Base-by-base conservation (phyloP, 2,888 invertebrate genomes). In the Thyatira batis region DNA sequence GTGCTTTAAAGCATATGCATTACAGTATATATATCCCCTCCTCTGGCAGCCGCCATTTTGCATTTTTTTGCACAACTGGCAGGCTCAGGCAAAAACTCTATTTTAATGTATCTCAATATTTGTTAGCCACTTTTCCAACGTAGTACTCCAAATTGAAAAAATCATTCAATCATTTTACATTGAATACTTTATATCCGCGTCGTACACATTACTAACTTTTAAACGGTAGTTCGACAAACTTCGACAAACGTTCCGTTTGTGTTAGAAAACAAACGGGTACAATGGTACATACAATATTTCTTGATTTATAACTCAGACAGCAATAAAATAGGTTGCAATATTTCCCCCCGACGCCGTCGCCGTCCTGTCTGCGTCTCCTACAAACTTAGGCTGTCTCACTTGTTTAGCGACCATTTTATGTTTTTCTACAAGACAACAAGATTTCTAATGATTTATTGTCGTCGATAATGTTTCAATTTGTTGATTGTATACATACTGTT, bases 301-400 rank as follows among this genome's bases (percentile, higher is more conserved):
- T 13, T 48, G 48, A 48, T 48, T 48, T 48, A 48, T 48, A 27
- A 27, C 48, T 20, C 17, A 20, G 48, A 17, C 27, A 20, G 48
- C 48, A 48, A 48, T 48, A 48, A 48, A 48, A 25, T 17, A 25
- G 13, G 48, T 20, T 20, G 48, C 48, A 25, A 48, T 48, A 48
- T 48, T 48, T 25, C 48, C 27, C 28, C 48, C 2, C 45, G 21
- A 10, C 45, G 45, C 45, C 39, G 21, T 20, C 45, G 45, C 45
- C 39, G 39, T 20, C 17, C 27, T 28, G 27, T 39, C 39, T 27
- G 25, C 21, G 20, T 48, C 27, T 27, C 17, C 48, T 27, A 28
- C 20, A 11, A 48, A 48, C 48, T 48, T 48, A 48, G 39, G 17
- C 39, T 25, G 28, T 20, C 48, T 48, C 25, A 8, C 39, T 17